These are phyloP conservation scores for Philhelius pedissequus DNA, from an alignment of 2,888 invertebrate species.

Conservation along the genomic window DNA sequence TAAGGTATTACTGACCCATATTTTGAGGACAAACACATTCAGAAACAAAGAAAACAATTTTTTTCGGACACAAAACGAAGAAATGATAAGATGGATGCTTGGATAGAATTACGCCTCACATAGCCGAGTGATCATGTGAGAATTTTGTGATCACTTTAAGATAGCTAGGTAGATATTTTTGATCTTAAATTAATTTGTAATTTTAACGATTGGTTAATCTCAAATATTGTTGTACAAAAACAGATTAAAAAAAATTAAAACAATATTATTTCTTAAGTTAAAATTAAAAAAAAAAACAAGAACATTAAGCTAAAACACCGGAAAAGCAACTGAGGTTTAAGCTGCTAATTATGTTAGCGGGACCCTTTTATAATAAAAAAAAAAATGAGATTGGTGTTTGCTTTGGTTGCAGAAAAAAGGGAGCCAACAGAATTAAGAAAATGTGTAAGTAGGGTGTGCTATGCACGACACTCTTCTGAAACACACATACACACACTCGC, in stretches of 20 bases:
- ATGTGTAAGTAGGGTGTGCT: neutral
- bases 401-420: conserved; percentile 18
- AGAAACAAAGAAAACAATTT: neutral
- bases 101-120: neutral
- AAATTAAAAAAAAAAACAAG: conserved; percentile 2
- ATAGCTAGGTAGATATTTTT: neutral
- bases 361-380: conserved; percentile 20
- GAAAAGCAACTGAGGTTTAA: conserved; percentile 17
- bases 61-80: neutral
- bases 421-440: neutral
- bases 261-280: neutral
- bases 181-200: neutral
- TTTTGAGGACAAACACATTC: neutral
- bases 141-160: neutral
- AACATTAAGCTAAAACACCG: conserved; percentile 18
- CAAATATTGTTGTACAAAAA: neutral
- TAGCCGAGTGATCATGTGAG: neutral
- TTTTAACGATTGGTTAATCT: neutral
- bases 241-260: neutral
- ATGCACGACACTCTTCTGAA: too few relatives aligned
- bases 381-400: neutral
- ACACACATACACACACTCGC: neutral
- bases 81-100: neutral
- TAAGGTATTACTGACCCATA: conserved; percentile 7
- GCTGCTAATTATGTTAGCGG: conserved; percentile 9